Conservation (phyloP, 2,113 vertebrate species). For the Hyperopisus bebe region DNA sequence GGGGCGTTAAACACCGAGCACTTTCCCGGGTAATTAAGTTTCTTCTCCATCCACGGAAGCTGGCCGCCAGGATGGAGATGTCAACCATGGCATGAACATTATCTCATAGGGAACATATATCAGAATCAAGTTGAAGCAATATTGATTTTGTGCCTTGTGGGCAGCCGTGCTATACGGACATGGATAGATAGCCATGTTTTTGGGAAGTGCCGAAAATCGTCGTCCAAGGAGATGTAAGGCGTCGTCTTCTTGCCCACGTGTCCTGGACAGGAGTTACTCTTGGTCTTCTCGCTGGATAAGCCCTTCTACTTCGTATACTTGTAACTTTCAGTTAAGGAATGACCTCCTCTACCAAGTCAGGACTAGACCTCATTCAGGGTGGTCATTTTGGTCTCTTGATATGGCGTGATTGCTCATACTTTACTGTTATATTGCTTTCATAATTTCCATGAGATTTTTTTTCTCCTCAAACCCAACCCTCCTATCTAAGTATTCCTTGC, state of each 20-base stretch:
- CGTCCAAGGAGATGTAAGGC: background rate
- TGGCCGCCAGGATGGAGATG: background rate
- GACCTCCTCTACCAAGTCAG: background rate
- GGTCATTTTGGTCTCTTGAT: background rate
- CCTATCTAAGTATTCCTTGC: background rate
- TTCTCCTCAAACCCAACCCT: background rate
- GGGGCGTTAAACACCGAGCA: background rate
- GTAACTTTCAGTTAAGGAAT: background rate
- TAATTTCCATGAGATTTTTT: background rate
- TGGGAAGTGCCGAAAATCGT: background rate
- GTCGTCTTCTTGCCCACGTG: constrained; percentile 27
- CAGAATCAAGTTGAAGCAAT: background rate
- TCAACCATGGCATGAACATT: background rate
- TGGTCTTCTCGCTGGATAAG: constrained; percentile 22
- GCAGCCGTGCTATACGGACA: background rate
- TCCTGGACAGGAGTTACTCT: constrained; percentile 43
- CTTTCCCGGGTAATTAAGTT: constrained; percentile 10
- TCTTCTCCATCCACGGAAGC: background rate
- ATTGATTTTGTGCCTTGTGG: background rate
- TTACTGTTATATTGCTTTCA: background rate
- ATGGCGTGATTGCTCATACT: background rate
- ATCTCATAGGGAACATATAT: background rate
- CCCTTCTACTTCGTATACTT: background rate
- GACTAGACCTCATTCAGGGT: background rate
- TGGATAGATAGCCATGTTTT: background rate